Base-by-base conservation (phyloP, 2,888 invertebrate species). In the Tridacna crocea region DNA sequence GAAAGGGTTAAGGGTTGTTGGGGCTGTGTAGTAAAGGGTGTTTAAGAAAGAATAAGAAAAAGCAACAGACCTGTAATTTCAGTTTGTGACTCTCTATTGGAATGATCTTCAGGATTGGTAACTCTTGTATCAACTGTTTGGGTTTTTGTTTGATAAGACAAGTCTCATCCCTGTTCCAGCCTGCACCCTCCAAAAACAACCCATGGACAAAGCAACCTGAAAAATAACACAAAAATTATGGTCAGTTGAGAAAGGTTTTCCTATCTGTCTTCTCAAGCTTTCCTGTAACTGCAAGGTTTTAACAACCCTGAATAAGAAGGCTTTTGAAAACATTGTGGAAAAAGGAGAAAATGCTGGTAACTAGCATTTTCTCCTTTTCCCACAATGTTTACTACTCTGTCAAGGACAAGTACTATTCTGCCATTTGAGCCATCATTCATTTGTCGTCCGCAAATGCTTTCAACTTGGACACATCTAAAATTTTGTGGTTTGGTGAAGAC, bases 121-220 rank as follows among this genome's bases (percentile, higher is more conserved):
- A 95, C 92, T 97, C 96, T 88, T 98, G 98, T 83, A 98, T 96
- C 75, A 98, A 95, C 81, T 98, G 96, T 95, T 98, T 98, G 11
- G 98, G 98, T 89, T 96, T 95, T 47, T 98, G 98, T 88, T 96
- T 95, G 82, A 95, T 95, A 87, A 98, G 95, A 92, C 97, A 97
- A 77, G 96, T 95, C 10, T 96, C 96, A 79, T 96, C 95, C 26
- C 96, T 86, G 93, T 97, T 97, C 98, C 98, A 98, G 66, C 97
- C 96, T 0, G 97, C 97, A 0, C 98, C 98, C 95, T 98, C 98
- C 90, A 98, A 94, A 94, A 97, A 98, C 65, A 98, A 94, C 8
- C 94, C 94, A 81, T 91, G 89, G 15, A 94, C 93, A 88, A 94
- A 94, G 84, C 94, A 94, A 55, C 94, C 94, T 94, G 90, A 13